Conservation (phyloP, 2,797 vertebrate genomes). For the Anabacerthia variegaticeps region DNA sequence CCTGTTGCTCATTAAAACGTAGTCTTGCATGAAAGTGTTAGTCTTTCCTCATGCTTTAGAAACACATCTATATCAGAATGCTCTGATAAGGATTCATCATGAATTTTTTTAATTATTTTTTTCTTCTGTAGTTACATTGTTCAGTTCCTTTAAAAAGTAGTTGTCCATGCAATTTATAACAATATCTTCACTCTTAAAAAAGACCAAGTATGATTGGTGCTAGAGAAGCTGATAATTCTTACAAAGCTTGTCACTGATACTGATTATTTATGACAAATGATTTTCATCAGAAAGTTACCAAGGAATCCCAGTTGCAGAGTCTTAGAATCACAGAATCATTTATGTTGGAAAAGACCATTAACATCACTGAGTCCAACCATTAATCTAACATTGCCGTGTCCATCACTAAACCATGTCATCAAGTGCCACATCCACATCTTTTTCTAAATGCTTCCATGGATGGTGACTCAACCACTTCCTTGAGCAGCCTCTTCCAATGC, state of each 20-base stretch:
- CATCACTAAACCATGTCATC: not conserved
- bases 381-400: not conserved
- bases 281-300: not conserved
- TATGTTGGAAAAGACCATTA: not conserved
- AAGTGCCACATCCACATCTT: not conserved
- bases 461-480: not conserved
- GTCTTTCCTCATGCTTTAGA: not conserved
- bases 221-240: not conserved
- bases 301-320: not conserved
- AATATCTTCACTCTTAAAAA: not conserved
- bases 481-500: not conserved
- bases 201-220: not conserved
- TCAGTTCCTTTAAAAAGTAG: not conserved
- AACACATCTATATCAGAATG: not conserved
- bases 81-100: not conserved
- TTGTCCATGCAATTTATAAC: not conserved
- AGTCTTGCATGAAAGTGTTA: not conserved
- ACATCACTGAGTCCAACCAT: not conserved
- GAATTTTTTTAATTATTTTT: not conserved
- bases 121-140: not conserved
- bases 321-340: not conserved
- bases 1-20: not conserved
- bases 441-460: not conserved
- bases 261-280: not conserved
- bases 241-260: not conserved